phyloP scores from a whole-genome alignment of 2,797 vertebrate species.

The Siniperca obscura region DNA sequence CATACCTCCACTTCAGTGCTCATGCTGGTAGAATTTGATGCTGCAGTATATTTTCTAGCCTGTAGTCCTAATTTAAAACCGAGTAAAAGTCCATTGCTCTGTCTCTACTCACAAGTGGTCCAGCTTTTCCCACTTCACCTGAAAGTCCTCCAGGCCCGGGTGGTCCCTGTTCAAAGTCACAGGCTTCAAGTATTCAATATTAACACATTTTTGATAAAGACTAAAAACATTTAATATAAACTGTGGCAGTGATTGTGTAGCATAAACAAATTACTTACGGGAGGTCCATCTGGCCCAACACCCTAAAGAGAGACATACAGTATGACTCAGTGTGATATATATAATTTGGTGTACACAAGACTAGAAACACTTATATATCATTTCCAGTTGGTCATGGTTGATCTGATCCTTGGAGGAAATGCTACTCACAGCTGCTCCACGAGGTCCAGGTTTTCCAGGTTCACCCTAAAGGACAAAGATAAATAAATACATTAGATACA shows the following conservation, averaged over 20 bases:
- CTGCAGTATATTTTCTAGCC: background rate
- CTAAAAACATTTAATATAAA: background rate
- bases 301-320: constrained; percentile 85
- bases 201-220: background rate
- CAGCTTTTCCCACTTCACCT: constrained; percentile 91
- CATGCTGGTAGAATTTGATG: background rate
- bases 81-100: background rate
- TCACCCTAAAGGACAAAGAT: constrained; percentile 88
- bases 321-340: constrained; percentile 28
- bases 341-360: background rate
- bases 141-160: constrained; percentile 92
- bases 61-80: background rate
- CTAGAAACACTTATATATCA: background rate
- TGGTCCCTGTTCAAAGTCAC: constrained; percentile 86
- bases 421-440: constrained; percentile 92
- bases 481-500: constrained; percentile 36
- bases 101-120: constrained; percentile 90
- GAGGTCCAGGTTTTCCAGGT: constrained; percentile 91
- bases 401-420: constrained; percentile 6
- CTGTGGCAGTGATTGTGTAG: background rate
- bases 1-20: background rate
- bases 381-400: background rate
- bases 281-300: constrained; percentile 90
- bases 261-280: constrained; percentile 85
- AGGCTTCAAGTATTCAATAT: constrained; percentile 29